Evolutionary conservation across 1,140 invertebrate genomes (phyloP), one percentile per base, ranked within the genome.

Genomic region (Caenorhabditis briggsae): DNA sequence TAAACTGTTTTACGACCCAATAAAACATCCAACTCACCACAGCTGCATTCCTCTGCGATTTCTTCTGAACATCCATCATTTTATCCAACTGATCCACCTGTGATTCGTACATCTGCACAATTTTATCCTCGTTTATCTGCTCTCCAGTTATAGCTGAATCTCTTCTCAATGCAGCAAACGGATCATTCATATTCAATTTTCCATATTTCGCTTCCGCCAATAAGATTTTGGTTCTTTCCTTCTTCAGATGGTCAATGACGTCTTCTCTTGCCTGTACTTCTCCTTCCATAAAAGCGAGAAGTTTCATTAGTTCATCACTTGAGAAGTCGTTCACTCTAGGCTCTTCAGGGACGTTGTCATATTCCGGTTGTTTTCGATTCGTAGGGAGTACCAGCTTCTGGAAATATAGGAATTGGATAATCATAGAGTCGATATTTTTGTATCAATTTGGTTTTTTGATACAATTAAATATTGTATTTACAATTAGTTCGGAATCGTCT

Each of bases 251-350:
- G 20, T 83, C 58, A 61, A 83, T 83, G 11, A 59, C 82, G 41
- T 83, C 82, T 58, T 83, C 82, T 64, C 82, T 83, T n/a, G 82
- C 82, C 48, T 83, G 55, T 8, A 83, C 55, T 59, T 83, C 82
- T 58, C 82, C 82, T 48, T 83, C 82, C 82, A 83, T 59, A 41
- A 59, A 83, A 11, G 55, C 14, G 11, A 83, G 82, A 41, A 83
- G 55, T 46, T 83, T 83, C 82, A 83, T 43, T 14, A 83, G 20
- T 58, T 83, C 82, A 48, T 83, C 82, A 61, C 55, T 58, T 20
- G 82, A 83, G 25, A 83, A 83, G 20, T 83, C 82, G 9, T 50
- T 78, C 43, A 78, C 82, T 11, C 55, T 11, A 1, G 53, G 82
- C 20, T 83, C 55, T 83, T 83, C 82, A 16, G 7, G 6, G 11